These are phyloP conservation scores for Dromococcyx pavoninus DNA, from an alignment of 2,797 vertebrate species.

Conservation along the genomic window DNA sequence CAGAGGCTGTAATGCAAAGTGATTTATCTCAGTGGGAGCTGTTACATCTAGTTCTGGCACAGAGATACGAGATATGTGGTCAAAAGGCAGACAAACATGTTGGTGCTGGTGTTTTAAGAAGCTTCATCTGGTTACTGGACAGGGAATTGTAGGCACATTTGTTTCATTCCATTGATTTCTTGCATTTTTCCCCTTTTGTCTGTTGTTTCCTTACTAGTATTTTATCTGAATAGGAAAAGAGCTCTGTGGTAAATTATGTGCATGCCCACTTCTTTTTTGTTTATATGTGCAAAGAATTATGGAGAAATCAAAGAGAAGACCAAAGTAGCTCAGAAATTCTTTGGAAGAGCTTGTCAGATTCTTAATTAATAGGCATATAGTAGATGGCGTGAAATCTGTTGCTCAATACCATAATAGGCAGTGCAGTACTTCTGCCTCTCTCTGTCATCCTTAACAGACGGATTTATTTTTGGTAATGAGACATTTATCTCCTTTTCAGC, in stretches of 20 bases:
- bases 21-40: neutral
- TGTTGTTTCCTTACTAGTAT: constrained; percentile 3
- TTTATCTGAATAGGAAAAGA: constrained; percentile 1
- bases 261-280: constrained; percentile 4
- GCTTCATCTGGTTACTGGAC: constrained; percentile 24
- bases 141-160: constrained; percentile 4
- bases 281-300: constrained; percentile 55
- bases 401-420: constrained; percentile 70
- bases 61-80: neutral
- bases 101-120: neutral
- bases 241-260: neutral
- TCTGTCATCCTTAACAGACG: constrained; percentile 25
- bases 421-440: constrained; percentile 40
- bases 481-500: constrained; percentile 55
- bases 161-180: constrained; percentile 5
- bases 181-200: constrained; percentile 9
- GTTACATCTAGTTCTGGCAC: neutral
- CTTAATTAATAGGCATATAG: constrained; percentile 54
- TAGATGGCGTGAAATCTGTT: constrained; percentile 54
- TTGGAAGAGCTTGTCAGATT: constrained; percentile 48
- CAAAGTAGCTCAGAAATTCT: constrained; percentile 52
- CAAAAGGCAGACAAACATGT: neutral
- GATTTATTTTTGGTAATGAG: constrained; percentile 71
- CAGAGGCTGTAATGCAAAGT: neutral
- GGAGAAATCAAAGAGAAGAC: constrained; percentile 34